Conservation (phyloP, 2,797 vertebrate species). For the Orientallactaga sibirica region DNA sequence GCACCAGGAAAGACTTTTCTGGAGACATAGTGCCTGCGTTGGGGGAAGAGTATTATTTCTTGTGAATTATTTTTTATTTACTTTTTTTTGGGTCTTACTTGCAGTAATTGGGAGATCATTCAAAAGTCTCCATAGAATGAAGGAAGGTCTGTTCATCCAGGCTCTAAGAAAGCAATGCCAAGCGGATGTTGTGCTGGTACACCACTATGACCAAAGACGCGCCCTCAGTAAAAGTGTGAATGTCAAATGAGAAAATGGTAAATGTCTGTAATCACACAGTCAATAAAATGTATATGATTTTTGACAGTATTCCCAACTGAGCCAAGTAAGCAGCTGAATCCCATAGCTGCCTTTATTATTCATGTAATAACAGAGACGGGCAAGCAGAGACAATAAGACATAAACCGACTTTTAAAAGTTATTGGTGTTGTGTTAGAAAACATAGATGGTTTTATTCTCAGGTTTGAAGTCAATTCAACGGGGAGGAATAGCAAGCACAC, state of each 20-base stretch:
- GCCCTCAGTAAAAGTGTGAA: neutral
- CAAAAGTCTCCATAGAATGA: slow-evolving; percentile 41
- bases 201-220: neutral
- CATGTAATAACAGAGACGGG: neutral
- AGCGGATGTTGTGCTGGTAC: neutral
- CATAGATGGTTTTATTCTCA: slow-evolving; percentile 39
- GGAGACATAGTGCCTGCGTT: slow-evolving; percentile 33
- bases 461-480: slow-evolving; percentile 33
- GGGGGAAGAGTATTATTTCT: slow-evolving; percentile 31
- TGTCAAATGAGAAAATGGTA: neutral
- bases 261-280: slow-evolving; percentile 33
- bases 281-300: slow-evolving; percentile 50
- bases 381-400: neutral
- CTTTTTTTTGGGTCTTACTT: slow-evolving; percentile 55
- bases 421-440: neutral
- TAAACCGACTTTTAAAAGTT: slow-evolving; percentile 49
- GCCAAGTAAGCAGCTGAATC: slow-evolving; percentile 27
- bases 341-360: slow-evolving; percentile 11
- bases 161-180: neutral
- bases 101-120: slow-evolving; percentile 36
- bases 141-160: neutral
- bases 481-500: neutral
- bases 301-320: slow-evolving; percentile 47
- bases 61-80: slow-evolving; percentile 50
- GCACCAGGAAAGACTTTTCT: slow-evolving; percentile 27